These are phyloP conservation scores for Oncorhynchus kisutch DNA, from an alignment of 2,113 vertebrate genomes.

Conservation along the genomic window DNA sequence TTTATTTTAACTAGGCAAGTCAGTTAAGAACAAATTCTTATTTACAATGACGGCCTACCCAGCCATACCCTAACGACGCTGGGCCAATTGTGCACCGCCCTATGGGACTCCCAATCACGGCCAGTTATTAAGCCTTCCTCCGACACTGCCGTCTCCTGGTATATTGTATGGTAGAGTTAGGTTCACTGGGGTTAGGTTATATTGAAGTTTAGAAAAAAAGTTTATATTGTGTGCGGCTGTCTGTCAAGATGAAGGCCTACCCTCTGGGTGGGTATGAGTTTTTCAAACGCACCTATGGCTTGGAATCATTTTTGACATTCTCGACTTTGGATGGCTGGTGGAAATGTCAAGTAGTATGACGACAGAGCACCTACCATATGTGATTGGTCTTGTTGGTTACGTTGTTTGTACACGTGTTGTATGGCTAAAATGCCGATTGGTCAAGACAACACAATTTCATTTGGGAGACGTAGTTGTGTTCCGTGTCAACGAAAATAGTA, in stretches of 20 bases:
- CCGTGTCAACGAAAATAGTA: conserved; percentile 72
- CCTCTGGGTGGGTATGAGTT: conserved; percentile 49
- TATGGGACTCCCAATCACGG: no score
- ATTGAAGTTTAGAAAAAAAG: background rate
- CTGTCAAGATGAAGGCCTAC: background rate
- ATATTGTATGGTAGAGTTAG: no score
- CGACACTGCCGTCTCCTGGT: no score
- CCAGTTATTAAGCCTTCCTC: no score
- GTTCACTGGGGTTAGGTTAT: no score
- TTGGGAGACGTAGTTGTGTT: conserved; percentile 75
- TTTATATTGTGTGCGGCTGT: background rate
- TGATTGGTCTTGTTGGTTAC: conserved; percentile 51
- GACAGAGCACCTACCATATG: accelerated
- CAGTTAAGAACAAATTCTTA: no score
- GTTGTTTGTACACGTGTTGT: conserved; percentile 10
- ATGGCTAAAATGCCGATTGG: conserved; percentile 59
- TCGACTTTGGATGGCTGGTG: conserved; percentile 34
- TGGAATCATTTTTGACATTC: conserved; percentile 29
- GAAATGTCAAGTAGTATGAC: background rate
- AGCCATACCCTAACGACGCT: no score
- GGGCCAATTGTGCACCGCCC: no score
- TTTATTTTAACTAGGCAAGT: no score
- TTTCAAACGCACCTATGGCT: conserved; percentile 74
- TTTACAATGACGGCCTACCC: no score
- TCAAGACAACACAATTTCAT: conserved; percentile 23